Base-by-base conservation (phyloP, 1,140 invertebrate species). In the Zeugodacus cucurbitae region DNA sequence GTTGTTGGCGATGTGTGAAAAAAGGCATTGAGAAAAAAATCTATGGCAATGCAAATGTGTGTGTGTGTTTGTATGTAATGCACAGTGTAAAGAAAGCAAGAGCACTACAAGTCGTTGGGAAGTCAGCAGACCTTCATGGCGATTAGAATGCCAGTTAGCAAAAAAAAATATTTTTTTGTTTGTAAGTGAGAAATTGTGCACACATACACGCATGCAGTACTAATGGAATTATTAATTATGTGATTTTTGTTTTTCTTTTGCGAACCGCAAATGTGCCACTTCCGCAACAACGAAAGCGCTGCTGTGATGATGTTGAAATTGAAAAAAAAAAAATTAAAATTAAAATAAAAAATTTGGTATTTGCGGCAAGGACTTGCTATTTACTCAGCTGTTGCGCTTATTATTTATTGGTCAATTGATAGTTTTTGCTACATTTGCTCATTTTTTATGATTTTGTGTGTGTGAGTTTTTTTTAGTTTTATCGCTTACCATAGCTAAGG, bases 211-310 rank as follows among this genome's bases (percentile, higher is more conserved):
- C 58, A 62, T 14, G 11, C 6, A 26, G n/a, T 82, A 29, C 41
- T 41, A 29, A 48, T 34, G n/a, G 4, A 82, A 82, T 48, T 48
- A 54, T 54, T 26, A 82, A 82, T 74, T 82, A 82, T 74, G n/a
- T n/a, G 17, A 29, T 74, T 82, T 82, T 82, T n/a, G n/a, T 82
- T 82, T 22, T 26, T 1, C 37, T n/a, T 48, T 48, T 48, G 17
- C 32, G n/a, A 74, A 74, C 17, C 70, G n/a, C 29, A 37, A 74
- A 74, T 74, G 41, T 17, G 41, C 74, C 5, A 82, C 74, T 82
- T 82, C 74, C 74, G 74, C 74, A 82, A 29, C 74, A 48, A 48
- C 44, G 74, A 82, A 82, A 48, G 74, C 41, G 74, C 41, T 78
- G 70, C 1, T 34, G 70, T 78, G 70, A 17, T 34, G 32, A 14